Evolutionary conservation across 2,113 vertebrate genomes (phyloP).

Genomic region (Xerus inauris): DNA sequence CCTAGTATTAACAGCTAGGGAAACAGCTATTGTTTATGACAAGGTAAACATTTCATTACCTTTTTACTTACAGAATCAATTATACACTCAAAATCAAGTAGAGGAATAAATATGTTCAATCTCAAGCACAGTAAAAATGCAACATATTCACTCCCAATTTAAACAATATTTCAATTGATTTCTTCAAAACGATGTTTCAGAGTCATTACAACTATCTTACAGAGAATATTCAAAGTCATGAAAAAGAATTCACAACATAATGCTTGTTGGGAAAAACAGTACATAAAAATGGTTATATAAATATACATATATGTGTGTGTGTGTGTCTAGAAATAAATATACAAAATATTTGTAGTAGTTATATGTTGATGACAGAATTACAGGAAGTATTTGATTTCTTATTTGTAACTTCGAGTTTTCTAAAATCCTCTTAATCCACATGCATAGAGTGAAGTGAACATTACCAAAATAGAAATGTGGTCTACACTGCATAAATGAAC

Average conservation of each 20-base stretch:
- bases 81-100: background rate
- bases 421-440: background rate
- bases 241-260: background rate
- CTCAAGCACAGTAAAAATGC: background rate
- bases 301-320: background rate
- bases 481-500: background rate
- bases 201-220: constrained; percentile 3
- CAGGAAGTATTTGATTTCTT: constrained; percentile 10
- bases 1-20: background rate
- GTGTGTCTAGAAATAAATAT: constrained; percentile 21
- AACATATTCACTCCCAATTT: background rate
- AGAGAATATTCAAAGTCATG: constrained; percentile 1
- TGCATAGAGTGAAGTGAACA: background rate
- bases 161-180: constrained; percentile 48
- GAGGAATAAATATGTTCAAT: constrained; percentile 17
- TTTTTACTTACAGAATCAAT: background rate
- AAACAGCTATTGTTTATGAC: background rate
- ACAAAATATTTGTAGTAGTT: background rate
- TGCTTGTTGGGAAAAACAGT: background rate
- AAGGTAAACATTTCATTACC: background rate
- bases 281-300: background rate
- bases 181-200: constrained; percentile 19
- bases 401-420: background rate
- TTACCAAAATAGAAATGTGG: background rate
- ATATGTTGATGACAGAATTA: background rate